Conservation (phyloP, 2,888 invertebrate species). For the Apeira syringaria region DNA sequence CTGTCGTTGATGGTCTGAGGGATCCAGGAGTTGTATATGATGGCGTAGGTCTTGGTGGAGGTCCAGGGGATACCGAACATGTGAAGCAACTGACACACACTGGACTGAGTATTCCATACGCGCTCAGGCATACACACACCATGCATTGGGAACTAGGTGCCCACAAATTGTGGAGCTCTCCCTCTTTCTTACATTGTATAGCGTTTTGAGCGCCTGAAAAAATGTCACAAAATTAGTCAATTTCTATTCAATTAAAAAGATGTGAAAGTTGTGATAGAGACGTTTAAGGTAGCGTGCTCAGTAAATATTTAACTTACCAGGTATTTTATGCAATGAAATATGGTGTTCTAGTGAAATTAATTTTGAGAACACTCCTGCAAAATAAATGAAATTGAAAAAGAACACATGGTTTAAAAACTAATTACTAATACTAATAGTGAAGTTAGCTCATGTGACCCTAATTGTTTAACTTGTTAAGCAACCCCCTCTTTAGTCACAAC, state of each 20-base stretch:
- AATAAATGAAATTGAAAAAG: no score
- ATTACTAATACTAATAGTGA: no score
- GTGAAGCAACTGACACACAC: conserved; percentile 56
- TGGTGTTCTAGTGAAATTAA: conserved; percentile 43
- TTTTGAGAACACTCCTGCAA: conserved; percentile 46
- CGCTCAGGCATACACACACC: conserved; percentile 58
- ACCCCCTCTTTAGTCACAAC: no score
- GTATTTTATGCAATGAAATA: conserved; percentile 43
- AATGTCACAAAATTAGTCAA: not conserved
- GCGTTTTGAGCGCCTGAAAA: conserved; percentile 45
- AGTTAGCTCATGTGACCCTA: no score
- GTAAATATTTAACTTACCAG: conserved; percentile 39
- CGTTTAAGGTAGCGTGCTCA: no score
- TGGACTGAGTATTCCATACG: conserved; percentile 41
- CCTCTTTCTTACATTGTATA: conserved; percentile 44
- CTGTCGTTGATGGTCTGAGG: conserved; percentile 10
- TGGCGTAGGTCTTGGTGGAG: conserved; percentile 6
- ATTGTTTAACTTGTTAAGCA: no score
- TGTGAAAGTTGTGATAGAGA: no score
- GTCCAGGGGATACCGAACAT: conserved; percentile 33
- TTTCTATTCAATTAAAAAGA: no score
- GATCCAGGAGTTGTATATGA: not conserved
- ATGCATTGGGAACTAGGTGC: conserved; percentile 44
- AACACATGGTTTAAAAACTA: no score
- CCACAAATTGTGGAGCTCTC: conserved; percentile 56